phyloP scores from a whole-genome alignment of 1,140 invertebrate genomes.

The Meloidogyne floridensis region DNA sequence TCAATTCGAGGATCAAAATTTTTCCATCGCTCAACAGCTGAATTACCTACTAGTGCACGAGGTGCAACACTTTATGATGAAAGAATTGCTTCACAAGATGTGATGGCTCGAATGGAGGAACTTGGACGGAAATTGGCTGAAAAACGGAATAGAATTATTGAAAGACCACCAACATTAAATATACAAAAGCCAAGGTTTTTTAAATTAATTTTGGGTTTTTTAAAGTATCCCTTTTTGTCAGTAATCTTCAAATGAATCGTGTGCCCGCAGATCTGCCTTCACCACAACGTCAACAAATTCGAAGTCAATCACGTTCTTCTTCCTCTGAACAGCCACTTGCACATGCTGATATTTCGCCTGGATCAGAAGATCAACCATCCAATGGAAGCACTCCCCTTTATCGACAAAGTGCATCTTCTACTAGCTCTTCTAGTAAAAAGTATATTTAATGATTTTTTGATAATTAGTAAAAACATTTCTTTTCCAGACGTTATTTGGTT shows the following conservation, averaged over 20 bases:
- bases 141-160: constrained; percentile 20
- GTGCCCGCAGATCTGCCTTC: neutral
- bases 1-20: constrained; percentile 22
- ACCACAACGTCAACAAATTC: neutral
- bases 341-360: constrained; percentile 9
- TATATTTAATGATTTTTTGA: neutral
- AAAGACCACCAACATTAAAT: neutral
- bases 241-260: constrained; percentile 7
- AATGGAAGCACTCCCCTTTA: constrained; percentile 1
- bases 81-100: neutral
- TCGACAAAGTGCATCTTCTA: constrained; percentile 15
- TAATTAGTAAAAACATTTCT: neutral
- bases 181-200: constrained; percentile 1
- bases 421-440: constrained; percentile 25
- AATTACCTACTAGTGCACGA: constrained; percentile 43
- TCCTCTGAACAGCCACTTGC: constrained; percentile 21
- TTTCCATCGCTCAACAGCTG: constrained; percentile 27
- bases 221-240: neutral
- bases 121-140: constrained; percentile 39
- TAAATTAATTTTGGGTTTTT: neutral
- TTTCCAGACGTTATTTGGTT: constrained; percentile 14
- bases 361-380: constrained; percentile 13
- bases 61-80: constrained; percentile 37
- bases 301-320: constrained; percentile 20
- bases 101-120: constrained; percentile 40